Conservation (phyloP, 2,797 vertebrate genomes). For the Antennarius maculatus region DNA sequence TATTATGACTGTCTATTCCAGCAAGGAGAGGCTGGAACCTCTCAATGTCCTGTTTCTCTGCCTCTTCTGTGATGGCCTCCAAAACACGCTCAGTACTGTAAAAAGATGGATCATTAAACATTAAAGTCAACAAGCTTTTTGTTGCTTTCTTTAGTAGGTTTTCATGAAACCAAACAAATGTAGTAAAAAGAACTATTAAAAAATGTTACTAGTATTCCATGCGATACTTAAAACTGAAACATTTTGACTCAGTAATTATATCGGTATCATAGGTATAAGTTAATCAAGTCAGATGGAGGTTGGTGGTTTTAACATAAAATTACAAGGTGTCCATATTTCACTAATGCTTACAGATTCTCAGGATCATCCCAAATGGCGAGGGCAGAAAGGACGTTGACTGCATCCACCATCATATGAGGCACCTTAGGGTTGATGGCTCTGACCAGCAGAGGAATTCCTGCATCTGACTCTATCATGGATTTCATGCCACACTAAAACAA, state of each 20-base stretch:
- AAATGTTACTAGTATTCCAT: background rate
- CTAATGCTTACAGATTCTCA: conserved; percentile 84
- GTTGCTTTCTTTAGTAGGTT: background rate
- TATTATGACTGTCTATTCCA: conserved; percentile 83
- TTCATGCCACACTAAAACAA: conserved; percentile 87
- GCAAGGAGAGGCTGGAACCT: conserved; percentile 90
- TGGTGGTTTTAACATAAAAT: background rate
- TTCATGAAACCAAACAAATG: background rate
- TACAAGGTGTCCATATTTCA: background rate
- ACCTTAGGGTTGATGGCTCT: conserved; percentile 87
- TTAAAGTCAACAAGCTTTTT: background rate
- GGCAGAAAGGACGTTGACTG: conserved; percentile 89
- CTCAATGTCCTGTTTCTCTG: conserved; percentile 87
- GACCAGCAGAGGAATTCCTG: conserved; percentile 89
- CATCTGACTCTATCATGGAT: conserved; percentile 86
- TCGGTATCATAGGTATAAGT: too few species aligned
- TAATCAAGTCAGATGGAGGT: background rate
- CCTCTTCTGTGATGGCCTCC: conserved; percentile 89
- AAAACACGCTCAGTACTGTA: conserved; percentile 91
- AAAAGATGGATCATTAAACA: conserved; percentile 1
- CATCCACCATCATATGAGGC: conserved; percentile 93
- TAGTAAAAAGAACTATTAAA: background rate
- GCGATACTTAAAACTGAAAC: too few species aligned
- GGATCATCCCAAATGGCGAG: conserved; percentile 89
- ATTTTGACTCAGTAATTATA: too few species aligned